A percentile compares a stretch with the other conserved stretches of the same genome.
phyloP scores from a whole-genome alignment of 2,888 invertebrate species.

The Polia nebulosa region DNA sequence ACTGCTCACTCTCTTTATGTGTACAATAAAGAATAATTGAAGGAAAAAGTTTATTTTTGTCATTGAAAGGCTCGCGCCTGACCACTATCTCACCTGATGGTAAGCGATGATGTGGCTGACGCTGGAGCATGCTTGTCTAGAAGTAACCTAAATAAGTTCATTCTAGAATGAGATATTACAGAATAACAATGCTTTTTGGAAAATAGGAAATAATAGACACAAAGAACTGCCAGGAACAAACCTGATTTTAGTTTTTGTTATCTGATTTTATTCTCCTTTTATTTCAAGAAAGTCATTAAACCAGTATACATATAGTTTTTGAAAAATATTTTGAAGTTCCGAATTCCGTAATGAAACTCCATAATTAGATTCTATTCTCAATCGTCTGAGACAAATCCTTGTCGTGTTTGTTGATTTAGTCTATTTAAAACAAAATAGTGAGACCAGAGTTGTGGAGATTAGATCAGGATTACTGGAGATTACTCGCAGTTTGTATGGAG shows the following conservation, averaged over 20 bases:
- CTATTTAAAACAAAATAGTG: constrained; percentile 65
- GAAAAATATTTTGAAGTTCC: constrained; percentile 27
- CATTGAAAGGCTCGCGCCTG: too few species aligned
- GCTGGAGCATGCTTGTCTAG: too few species aligned
- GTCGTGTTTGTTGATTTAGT: constrained; percentile 63
- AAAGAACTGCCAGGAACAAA: too few species aligned
- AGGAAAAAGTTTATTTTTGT: too few species aligned
- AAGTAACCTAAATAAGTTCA: not conserved
- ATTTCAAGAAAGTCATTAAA: constrained; percentile 20
- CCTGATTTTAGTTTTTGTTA: too few species aligned
- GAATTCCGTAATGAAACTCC: constrained; percentile 31
- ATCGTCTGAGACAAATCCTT: constrained; percentile 56
- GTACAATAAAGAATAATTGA: too few species aligned
- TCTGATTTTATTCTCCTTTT: not conserved
- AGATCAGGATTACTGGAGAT: constrained; percentile 51
- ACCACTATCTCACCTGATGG: too few species aligned
- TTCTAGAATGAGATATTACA: not conserved
- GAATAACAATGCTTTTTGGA: not conserved
- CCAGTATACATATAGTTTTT: constrained; percentile 10
- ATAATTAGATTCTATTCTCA: constrained; percentile 56
- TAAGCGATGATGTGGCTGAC: too few species aligned
- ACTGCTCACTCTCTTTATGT: too few species aligned
- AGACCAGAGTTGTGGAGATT: constrained; percentile 39
- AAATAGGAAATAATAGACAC: too few species aligned
- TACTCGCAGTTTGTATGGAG: constrained; percentile 27